These are phyloP conservation scores for Actias luna DNA, from an alignment of 2,888 invertebrate genomes.

Conservation along the genomic window DNA sequence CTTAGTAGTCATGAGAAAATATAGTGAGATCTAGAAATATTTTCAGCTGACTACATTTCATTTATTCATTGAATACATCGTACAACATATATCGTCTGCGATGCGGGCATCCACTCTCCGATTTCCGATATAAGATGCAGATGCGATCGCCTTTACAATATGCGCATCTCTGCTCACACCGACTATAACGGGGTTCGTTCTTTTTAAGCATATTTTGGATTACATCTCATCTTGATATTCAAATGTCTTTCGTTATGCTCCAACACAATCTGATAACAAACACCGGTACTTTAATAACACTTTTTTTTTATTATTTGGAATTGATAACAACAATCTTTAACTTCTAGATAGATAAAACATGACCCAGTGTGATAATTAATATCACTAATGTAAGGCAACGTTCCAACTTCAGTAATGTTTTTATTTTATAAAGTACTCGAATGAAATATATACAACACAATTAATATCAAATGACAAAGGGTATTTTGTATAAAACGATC, in stretches of 20 bases:
- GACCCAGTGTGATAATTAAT: no score
- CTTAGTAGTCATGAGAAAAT: background rate
- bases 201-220: conserved; percentile 11
- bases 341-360: no score
- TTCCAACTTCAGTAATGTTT: no score
- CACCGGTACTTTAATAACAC: no score
- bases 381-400: no score
- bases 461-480: no score
- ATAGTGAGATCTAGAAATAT: background rate
- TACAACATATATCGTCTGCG: background rate
- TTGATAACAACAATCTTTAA: no score
- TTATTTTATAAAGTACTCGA: no score
- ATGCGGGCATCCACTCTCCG: conserved; percentile 9
- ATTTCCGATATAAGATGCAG: conserved; percentile 16
- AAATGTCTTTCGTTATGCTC: background rate
- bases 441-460: no score
- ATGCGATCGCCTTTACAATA: conserved; percentile 16
- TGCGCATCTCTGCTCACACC: background rate
- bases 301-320: no score
- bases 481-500: no score
- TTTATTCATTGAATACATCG: conserved; percentile 13
- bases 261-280: background rate
- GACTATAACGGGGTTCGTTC: conserved; percentile 10
- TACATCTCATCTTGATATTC: conserved; percentile 9
- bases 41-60: background rate